Conservation (phyloP, 2,797 vertebrate species). For the Pseudocheirus occidentalis region DNA sequence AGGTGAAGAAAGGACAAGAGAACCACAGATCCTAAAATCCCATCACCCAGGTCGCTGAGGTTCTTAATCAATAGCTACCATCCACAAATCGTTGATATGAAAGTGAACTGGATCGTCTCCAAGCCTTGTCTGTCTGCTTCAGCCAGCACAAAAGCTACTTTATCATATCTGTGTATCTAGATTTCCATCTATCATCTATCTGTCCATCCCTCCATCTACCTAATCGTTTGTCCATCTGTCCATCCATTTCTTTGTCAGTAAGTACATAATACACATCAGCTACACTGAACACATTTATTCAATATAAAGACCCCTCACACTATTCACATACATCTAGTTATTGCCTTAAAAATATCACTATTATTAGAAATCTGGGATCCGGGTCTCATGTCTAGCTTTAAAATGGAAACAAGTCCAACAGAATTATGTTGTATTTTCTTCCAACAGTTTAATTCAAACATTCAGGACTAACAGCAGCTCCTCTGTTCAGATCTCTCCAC, state of each 20-base stretch:
- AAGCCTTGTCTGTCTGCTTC: not conserved
- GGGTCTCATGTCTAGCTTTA: constrained; percentile 15
- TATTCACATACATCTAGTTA: not conserved
- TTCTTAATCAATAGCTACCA: constrained; percentile 60
- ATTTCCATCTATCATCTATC: not conserved
- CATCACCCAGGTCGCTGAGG: constrained; percentile 18
- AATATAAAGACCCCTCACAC: not conserved
- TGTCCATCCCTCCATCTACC: not conserved
- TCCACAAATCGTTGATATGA: constrained; percentile 49
- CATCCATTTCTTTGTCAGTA: not conserved
- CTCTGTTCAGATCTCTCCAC: fast-evolving
- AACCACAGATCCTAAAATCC: constrained; percentile 52
- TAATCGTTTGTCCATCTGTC: not conserved
- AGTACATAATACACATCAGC: not conserved
- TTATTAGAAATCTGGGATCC: constrained; percentile 33
- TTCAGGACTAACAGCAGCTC: not conserved
- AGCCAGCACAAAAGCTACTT: not conserved
- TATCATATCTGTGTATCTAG: not conserved
- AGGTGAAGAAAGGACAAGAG: constrained; percentile 43
- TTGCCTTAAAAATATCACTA: constrained; percentile 5
- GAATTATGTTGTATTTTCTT: not conserved
- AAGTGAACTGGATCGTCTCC: constrained; percentile 46
- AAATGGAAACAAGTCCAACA: constrained; percentile 9
- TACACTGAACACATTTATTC: not conserved
- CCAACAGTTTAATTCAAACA: not conserved